Percentiles rank a stretch among this genome's conserved stretches.
Conservation (phyloP, 2,888 invertebrate species). For the Crematogaster levior region DNA sequence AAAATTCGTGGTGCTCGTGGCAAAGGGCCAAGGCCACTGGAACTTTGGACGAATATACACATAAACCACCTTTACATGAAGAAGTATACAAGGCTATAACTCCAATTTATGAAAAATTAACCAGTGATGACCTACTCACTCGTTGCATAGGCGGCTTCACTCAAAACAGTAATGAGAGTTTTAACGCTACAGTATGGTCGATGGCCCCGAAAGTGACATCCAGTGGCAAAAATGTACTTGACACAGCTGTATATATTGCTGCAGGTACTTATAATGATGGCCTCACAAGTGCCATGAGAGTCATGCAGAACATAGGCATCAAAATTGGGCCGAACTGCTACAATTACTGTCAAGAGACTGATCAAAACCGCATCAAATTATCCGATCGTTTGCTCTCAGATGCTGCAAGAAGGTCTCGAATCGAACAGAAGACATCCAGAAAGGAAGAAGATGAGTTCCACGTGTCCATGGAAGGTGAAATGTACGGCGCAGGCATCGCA, state of each 20-base stretch:
- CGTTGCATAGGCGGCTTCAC: too few species aligned
- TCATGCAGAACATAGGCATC: neutral
- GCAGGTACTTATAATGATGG: conserved; percentile 1
- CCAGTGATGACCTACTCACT: neutral
- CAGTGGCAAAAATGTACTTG: neutral
- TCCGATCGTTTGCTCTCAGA: neutral
- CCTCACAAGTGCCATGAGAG: neutral
- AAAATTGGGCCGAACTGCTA: neutral
- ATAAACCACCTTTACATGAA: conserved; percentile 15
- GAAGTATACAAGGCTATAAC: conserved; percentile 22
- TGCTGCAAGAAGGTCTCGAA: neutral
- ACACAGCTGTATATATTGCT: neutral
- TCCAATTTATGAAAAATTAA: neutral
- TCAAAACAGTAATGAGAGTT: too few species aligned
- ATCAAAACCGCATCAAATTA: neutral
- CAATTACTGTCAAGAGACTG: neutral
- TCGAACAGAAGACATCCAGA: neutral
- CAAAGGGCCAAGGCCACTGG: conserved; percentile 28
- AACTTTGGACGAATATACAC: neutral
- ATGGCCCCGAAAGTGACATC: conserved; percentile 1
- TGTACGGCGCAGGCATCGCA: too few species aligned
- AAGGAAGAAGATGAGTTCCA: neutral
- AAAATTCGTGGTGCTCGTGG: too few species aligned
- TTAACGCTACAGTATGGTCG: too few species aligned
- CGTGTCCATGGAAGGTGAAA: too few species aligned